Evolutionary conservation across 1,140 invertebrate genomes (phyloP).

Genomic region (Brachionus koreanus): DNA sequence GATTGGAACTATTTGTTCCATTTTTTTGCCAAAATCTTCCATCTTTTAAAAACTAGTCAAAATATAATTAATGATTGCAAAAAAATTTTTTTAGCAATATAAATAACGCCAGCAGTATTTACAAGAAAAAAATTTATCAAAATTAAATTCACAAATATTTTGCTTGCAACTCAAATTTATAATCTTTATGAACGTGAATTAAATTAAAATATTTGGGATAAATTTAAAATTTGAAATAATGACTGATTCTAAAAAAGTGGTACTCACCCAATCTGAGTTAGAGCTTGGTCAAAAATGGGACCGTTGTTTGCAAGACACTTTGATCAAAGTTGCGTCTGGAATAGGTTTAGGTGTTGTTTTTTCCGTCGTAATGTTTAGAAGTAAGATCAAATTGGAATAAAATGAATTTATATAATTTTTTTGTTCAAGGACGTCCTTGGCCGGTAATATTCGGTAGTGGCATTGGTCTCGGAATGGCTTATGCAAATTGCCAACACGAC

Average conservation of each 20-base stretch:
- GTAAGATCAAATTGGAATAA: conserved; percentile 50
- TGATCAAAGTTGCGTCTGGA: conserved; percentile 61
- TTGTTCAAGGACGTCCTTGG: conserved; percentile 52
- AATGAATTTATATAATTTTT: not conserved
- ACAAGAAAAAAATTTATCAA: not conserved
- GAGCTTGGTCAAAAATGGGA: conserved; percentile 61
- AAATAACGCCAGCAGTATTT: not conserved
- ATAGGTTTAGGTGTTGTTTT: conserved; percentile 59
- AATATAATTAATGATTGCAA: not conserved
- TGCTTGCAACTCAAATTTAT: not conserved
- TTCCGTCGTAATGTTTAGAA: conserved; percentile 59
- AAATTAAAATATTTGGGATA: not conserved
- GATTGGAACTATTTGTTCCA: conserved; percentile 14
- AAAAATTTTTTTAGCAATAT: not conserved
- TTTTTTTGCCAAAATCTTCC: conserved; percentile 28
- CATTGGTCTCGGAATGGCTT: conserved; percentile 60
- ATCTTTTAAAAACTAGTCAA: not conserved
- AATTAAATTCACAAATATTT: not conserved
- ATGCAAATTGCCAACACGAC: conserved; percentile 61
- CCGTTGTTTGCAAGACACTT: conserved; percentile 59
- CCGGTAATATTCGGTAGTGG: conserved; percentile 56
- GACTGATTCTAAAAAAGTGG: conserved; percentile 19
- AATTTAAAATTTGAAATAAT: conserved; percentile 18
- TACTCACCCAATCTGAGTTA: conserved; percentile 58
- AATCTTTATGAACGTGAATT: conserved; percentile 18